phyloP scores from a whole-genome alignment of 2,888 invertebrate species.

The Iselma pallidipennis region DNA sequence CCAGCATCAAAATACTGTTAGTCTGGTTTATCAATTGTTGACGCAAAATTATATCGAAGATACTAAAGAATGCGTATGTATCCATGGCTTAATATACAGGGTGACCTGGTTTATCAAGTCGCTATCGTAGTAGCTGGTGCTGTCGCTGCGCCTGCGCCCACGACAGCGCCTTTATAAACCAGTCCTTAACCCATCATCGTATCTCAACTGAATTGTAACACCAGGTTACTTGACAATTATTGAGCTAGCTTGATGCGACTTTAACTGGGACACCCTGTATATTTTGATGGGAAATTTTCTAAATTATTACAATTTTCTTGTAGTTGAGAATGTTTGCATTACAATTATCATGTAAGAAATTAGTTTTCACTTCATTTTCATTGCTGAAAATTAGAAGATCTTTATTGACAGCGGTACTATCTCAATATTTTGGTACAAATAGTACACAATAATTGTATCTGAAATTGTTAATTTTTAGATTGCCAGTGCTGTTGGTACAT shows the following conservation, averaged over 20 bases:
- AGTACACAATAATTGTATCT: background rate
- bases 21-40: conserved; percentile 5
- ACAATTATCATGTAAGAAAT: conserved; percentile 4
- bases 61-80: background rate
- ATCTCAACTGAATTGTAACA: too few relatives aligned
- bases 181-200: too few relatives aligned
- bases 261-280: too few relatives aligned
- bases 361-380: conserved; percentile 6
- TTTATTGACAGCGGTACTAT: conserved; percentile 1
- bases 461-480: background rate
- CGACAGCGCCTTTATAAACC: too few relatives aligned
- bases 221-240: too few relatives aligned
- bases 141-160: too few relatives aligned
- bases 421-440: background rate
- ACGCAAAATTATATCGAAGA: background rate
- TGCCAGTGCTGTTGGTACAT: conserved; percentile 7
- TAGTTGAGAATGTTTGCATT: conserved; percentile 11
- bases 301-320: too few relatives aligned
- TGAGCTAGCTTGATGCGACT: too few relatives aligned
- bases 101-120: too few relatives aligned
- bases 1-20: conserved; percentile 8
- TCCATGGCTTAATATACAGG: background rate
- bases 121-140: too few relatives aligned
- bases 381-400: conserved; percentile 12
- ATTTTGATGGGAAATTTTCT: too few relatives aligned